A percentile compares a stretch with the other conserved stretches of the same genome.
phyloP scores from a whole-genome alignment of 1,140 invertebrate genomes.

The Drosophila pseudoananassae region DNA sequence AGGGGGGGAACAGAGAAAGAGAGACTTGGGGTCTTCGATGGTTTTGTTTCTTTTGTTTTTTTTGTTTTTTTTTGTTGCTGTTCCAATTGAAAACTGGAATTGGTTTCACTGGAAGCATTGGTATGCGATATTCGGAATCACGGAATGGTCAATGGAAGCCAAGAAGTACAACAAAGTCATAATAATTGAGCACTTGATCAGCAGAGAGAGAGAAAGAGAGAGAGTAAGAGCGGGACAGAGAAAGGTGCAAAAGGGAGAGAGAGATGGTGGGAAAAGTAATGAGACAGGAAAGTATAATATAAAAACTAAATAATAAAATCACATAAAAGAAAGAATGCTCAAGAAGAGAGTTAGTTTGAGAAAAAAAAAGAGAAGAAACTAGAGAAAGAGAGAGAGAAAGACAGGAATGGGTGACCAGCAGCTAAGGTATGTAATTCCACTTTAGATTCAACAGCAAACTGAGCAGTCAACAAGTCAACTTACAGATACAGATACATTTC shows the following conservation, averaged over 20 bases:
- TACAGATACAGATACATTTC: slow-evolving; percentile 37
- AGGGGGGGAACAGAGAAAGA: slow-evolving; percentile 5
- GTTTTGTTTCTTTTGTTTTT: slow-evolving; percentile 19
- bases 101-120: slow-evolving; percentile 80
- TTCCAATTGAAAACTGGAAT: slow-evolving; percentile 82
- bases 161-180: slow-evolving; percentile 69
- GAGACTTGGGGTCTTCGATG: slow-evolving; percentile 14
- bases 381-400: neutral
- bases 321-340: neutral
- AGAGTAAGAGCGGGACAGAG: slow-evolving; percentile 2
- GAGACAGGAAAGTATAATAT: neutral
- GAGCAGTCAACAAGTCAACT: slow-evolving; percentile 69
- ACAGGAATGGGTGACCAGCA: slow-evolving; percentile 8
- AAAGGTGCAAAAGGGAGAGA: neutral
- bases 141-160: slow-evolving; percentile 78
- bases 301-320: slow-evolving; percentile 1
- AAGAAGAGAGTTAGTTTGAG: neutral
- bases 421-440: slow-evolving; percentile 43
- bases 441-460: slow-evolving; percentile 43
- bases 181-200: slow-evolving; percentile 82
- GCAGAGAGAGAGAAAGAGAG: slow-evolving; percentile 13
- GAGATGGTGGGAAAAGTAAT: neutral
- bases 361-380: too few relatives aligned
- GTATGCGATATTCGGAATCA: slow-evolving; percentile 78
- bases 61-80: slow-evolving; percentile 6